Base-by-base conservation (phyloP, 2,888 invertebrate species). In the Escarpia spicata region DNA sequence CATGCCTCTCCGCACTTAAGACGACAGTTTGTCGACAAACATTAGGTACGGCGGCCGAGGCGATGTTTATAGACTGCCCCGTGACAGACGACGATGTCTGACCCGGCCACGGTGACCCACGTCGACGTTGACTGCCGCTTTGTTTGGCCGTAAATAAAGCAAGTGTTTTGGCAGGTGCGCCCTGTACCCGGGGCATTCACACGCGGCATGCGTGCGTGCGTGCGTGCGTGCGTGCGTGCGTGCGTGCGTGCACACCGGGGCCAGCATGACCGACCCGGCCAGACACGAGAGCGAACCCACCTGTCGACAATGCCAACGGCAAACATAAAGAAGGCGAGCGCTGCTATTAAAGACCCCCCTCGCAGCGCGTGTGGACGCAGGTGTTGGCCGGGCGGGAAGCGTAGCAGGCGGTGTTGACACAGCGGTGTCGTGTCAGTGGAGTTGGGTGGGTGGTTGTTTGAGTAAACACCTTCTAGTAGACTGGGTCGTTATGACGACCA, bases 91-190 rank as follows among this genome's bases (percentile, higher is more conserved):
- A n/a, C 75, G 75, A 4, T 26, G n/a, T 3, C 75, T n/a, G 75
- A 75, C 75, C 75, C n/a, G 75, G 75, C n/a, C 26, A 75, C 75
- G 19, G 6, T 26, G 19, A 75, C 75, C 19, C 19, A 26, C 75
- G 75, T n/a, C n/a, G 26, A n/a, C n/a, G 75, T 19, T 6, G 26
- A 26, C 75, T 75, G 75, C 19, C 75, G 26, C 75, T 75, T 75
- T 75, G 26, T 75, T 75, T 75, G 75, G 75, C 75, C 75, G 75
- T 75, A 75, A 75, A 75, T 75, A 75, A 75, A 75, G 19, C 75
- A 75, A 75, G 26, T 75, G 75, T 75, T 75, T 75, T 75, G 75
- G 19, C 75, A 75, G 75, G 75, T 75, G 75, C 75, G 75, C 75
- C 26, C 1, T 12, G 52, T 12, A 52, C 52, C 52, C 52, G 52